These are phyloP conservation scores for Trimorus sp. DNA, from an alignment of 2,888 invertebrate genomes.

Conservation along the genomic window DNA sequence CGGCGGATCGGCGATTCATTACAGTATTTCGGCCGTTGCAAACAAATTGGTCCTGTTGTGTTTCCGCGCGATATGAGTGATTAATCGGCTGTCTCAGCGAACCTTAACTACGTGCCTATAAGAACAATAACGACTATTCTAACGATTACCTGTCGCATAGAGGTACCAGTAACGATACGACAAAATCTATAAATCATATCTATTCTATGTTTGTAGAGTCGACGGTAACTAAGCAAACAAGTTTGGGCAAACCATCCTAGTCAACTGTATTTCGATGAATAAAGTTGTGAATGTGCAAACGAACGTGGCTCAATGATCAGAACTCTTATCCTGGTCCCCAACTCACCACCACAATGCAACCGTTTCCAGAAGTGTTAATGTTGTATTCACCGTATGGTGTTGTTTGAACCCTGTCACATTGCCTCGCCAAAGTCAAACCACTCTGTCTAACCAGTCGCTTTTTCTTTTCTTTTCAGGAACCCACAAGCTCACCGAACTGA, in stretches of 20 bases:
- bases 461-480: constrained; percentile 51
- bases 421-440: background rate
- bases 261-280: constrained; percentile 54
- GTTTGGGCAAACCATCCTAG: constrained; percentile 21
- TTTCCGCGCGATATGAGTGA: constrained; percentile 19
- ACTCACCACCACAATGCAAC: background rate
- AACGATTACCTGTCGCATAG: too few relatives aligned
- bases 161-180: too few relatives aligned
- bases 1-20: too few relatives aligned
- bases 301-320: background rate
- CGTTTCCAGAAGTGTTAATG: constrained; percentile 3
- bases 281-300: constrained; percentile 49
- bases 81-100: constrained; percentile 30
- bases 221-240: constrained; percentile 9
- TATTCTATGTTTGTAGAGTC: constrained; percentile 32
- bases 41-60: constrained; percentile 8
- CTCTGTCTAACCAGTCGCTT: background rate
- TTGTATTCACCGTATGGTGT: constrained; percentile 28
- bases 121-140: background rate
- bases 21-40: background rate
- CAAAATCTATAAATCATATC: constrained; percentile 24
- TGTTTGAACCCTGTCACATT: constrained; percentile 10
- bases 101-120: constrained; percentile 42
- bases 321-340: background rate
- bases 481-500: constrained; percentile 39